Percentiles rank a stretch among this genome's conserved stretches.
phyloP scores from a whole-genome alignment of 1,140 invertebrate genomes.

The Caenorhabditis latens region DNA sequence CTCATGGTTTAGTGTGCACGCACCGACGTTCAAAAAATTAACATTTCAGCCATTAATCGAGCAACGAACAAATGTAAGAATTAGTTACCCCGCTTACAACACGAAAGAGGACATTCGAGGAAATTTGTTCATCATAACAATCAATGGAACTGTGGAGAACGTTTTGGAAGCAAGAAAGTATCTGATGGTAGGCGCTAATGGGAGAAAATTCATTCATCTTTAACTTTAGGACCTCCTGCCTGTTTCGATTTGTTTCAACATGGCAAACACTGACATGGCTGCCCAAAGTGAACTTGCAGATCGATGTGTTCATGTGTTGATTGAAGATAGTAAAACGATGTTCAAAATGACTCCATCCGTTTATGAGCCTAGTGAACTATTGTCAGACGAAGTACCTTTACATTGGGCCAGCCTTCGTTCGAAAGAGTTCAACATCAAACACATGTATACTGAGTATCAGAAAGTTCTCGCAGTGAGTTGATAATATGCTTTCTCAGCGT shows the following conservation, averaged over 20 bases:
- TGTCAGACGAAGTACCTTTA: slow-evolving; percentile 8
- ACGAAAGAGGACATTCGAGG: neutral
- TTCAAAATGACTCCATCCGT: neutral
- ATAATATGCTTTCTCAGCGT: neutral
- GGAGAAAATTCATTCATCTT: neutral
- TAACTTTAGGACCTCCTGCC: slow-evolving; percentile 14
- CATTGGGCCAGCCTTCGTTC: slow-evolving; percentile 2
- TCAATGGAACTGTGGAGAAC: neutral
- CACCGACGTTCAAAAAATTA: neutral
- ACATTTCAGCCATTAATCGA: slow-evolving; percentile 30
- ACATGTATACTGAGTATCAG: neutral
- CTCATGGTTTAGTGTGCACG: neutral
- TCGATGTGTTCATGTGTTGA: neutral
- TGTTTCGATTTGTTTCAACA: neutral
- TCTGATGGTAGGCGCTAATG: neutral
- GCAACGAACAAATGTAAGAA: neutral
- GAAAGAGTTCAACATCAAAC: slow-evolving; percentile 40
- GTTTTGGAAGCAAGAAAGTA: slow-evolving; percentile 21
- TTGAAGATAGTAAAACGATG: neutral
- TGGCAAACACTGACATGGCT: neutral
- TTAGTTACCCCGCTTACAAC: neutral
- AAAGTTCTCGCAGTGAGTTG: neutral
- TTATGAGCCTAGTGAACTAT: slow-evolving; percentile 6
- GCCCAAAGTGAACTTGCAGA: neutral
- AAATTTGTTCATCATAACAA: neutral